Conservation (phyloP, 2,888 invertebrate species). For the Petrolisthes cinctipes region DNA sequence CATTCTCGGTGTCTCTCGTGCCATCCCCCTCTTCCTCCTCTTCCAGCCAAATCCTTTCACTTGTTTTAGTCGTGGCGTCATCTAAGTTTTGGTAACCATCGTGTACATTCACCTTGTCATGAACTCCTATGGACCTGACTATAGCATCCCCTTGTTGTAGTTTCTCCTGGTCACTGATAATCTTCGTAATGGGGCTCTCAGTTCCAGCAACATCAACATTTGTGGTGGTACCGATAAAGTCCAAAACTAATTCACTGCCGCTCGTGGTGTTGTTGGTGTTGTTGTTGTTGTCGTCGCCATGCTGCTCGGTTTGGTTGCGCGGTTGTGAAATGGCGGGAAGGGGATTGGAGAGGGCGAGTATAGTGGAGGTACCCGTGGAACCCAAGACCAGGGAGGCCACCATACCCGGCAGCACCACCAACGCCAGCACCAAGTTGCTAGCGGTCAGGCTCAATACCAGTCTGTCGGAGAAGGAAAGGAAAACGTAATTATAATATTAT, state of each 20-base stretch:
- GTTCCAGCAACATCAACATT: background rate
- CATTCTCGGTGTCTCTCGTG: too few relatives aligned
- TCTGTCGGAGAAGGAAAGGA: slow-evolving; percentile 23
- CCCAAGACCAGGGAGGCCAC: slow-evolving; percentile 48
- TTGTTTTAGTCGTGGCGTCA: too few relatives aligned
- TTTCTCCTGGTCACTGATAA: background rate
- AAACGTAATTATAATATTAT: background rate
- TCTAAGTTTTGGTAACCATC: background rate
- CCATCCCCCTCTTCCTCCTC: too few relatives aligned
- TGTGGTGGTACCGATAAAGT: background rate
- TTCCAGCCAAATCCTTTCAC: too few relatives aligned
- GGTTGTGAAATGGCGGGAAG: too few relatives aligned
- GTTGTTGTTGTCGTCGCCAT: too few relatives aligned
- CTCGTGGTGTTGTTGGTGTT: too few relatives aligned
- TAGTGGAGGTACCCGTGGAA: background rate
- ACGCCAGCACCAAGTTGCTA: slow-evolving; percentile 56
- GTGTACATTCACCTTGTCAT: background rate
- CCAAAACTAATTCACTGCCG: too few relatives aligned
- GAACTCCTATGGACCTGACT: background rate
- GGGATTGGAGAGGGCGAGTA: background rate
- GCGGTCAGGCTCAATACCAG: slow-evolving; percentile 59
- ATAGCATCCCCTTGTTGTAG: background rate
- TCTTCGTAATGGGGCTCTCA: background rate
- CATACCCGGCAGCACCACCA: slow-evolving; percentile 55
- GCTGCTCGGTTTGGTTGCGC: too few relatives aligned